Evolutionary conservation across 2,888 invertebrate species (phyloP).

Genomic region (Anodontia alba): DNA sequence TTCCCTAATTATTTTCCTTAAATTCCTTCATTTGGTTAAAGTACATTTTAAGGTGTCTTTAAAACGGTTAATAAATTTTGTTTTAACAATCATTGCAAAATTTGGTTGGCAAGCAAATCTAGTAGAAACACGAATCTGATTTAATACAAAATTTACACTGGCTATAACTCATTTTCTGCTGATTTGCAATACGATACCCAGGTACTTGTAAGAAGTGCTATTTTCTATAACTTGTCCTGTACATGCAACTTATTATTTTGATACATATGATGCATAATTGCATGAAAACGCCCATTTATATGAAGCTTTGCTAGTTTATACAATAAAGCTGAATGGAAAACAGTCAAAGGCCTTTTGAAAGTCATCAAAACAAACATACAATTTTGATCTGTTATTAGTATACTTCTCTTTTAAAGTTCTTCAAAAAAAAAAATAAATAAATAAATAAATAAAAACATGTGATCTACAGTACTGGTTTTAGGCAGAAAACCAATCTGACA

Average conservation of each 20-base stretch:
- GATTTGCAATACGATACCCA: no score
- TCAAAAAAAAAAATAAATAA: no score
- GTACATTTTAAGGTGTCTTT: no score
- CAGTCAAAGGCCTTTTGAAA: conserved; percentile 3
- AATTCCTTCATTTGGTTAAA: no score
- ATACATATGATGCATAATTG: neutral
- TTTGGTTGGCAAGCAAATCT: no score
- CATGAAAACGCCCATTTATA: neutral
- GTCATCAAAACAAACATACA: neutral
- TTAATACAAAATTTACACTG: no score
- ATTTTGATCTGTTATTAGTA: neutral
- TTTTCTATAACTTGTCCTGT: neutral
- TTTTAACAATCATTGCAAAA: no score
- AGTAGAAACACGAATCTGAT: no score
- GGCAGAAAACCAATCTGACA: neutral
- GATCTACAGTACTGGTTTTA: neutral
- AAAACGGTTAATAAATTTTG: no score
- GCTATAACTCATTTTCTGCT: no score
- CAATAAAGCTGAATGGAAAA: neutral
- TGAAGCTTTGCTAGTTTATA: neutral
- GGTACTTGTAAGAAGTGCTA: no score
- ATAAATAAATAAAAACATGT: conserved; percentile 6
- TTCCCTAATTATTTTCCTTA: no score
- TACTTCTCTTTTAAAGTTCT: neutral
- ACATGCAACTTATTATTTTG: neutral